Evolutionary conservation across 2,888 invertebrate species (phyloP).

Genomic region (Nemapogon koenigi): DNA sequence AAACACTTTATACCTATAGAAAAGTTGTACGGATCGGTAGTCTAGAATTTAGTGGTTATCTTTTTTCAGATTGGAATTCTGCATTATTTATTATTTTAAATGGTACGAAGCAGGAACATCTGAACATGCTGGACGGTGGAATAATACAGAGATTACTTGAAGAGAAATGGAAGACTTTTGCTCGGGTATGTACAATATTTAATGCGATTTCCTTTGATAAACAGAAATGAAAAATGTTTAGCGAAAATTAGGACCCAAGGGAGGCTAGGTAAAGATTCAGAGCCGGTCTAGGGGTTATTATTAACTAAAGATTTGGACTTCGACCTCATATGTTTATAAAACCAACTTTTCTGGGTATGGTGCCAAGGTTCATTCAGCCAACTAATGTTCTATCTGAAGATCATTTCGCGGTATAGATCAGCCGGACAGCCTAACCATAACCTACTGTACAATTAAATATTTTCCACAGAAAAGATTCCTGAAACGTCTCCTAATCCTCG

Average conservation of each 20-base stretch:
- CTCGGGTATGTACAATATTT: constrained; percentile 70
- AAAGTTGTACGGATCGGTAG: no score
- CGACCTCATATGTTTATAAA: background rate
- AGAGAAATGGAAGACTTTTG: constrained; percentile 99
- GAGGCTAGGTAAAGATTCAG: constrained; percentile 1
- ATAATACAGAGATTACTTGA: constrained; percentile 96
- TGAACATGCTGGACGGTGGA: constrained; percentile 98
- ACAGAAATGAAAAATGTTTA: background rate
- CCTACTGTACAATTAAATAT: no score
- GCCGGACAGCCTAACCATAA: no score
- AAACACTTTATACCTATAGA: no score
- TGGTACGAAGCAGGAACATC: constrained; percentile 96
- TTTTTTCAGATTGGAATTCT: constrained; percentile 91
- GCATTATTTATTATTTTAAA: constrained; percentile 97
- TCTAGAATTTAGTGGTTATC: no score
- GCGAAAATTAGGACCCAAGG: constrained; percentile 21
- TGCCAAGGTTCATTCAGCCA: no score
- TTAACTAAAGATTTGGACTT: background rate
- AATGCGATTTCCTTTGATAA: background rate
- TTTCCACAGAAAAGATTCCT: constrained; percentile 84
- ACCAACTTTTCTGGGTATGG: background rate
- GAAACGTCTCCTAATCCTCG: constrained; percentile 86
- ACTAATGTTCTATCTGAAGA: no score
- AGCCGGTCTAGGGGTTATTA: no score
- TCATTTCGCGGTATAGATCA: no score